Evolutionary conservation across 2,888 invertebrate species (phyloP), one percentile per base, ranked within the genome.

Genomic region (Ephialtes manifestator): DNA sequence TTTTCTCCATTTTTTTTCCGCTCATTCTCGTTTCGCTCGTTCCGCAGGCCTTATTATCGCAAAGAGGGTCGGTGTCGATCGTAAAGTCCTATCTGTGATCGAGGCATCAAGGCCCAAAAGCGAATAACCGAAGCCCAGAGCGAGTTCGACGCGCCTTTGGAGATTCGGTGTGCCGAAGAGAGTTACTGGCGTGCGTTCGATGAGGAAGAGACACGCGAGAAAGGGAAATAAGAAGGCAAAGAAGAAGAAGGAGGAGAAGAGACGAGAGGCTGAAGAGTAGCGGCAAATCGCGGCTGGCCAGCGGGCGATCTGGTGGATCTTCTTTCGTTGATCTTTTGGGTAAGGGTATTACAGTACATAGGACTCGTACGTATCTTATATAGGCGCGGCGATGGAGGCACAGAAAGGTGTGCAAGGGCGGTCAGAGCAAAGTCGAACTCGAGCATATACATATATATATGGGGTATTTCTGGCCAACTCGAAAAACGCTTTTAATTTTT

Each of bases 71-170:
- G 75, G 39, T 51, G 78, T 75, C 79, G 85, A 85, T 85, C 85
- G 85, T 85, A 82, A 85, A 85, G 70, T 74, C 39, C 65, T 71
- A 82, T 85, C 85, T 46, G 48, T 39, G 65, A 82, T 80, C 79
- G 75, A 48, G 28, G 75, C 71, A 76, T 63, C 48, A 39, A 39
- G 46, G 20, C 76, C 39, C 51, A 31, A 18, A 75, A 28, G 43
- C 28, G 48, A 71, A 76, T 60, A 68, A 84, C 4, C 74, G 53
- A 55, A 79, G 77, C 71, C 81, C 74, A 76, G 68, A 88, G 88
- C 87, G 87, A 83, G 85, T 80, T 81, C 81, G 84, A 81, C 84
- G 84, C 85, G 86, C 70, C 65, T 82, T 74, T 18, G 68, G 72
- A 81, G 51, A 81, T 81, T 76, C 55, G 71, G 60, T 76, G 35